phyloP scores from a whole-genome alignment of 2,888 invertebrate genomes.

The Synergus japonicus region DNA sequence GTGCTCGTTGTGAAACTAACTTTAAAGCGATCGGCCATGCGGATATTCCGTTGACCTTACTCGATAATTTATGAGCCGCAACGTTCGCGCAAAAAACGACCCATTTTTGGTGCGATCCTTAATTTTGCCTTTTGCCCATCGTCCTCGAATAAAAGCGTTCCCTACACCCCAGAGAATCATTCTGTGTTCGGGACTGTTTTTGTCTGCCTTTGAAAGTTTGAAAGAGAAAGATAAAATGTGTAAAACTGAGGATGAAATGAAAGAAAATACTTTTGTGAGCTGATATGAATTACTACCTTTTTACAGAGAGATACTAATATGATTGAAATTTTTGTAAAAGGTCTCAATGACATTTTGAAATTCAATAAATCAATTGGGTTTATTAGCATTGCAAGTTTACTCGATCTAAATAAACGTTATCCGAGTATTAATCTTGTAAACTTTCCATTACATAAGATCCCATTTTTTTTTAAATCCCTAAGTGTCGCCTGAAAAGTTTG shows the following conservation, averaged over 20 bases:
- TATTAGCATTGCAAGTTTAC: background rate
- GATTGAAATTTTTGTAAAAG: background rate
- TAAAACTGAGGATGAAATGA: constrained; percentile 28
- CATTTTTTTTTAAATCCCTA: constrained; percentile 3
- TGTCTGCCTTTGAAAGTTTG: constrained; percentile 4
- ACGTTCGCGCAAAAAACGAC: constrained; percentile 55
- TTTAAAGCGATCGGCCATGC: constrained; percentile 55
- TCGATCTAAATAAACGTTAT: background rate
- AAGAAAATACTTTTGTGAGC: background rate
- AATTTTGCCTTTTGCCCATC: constrained; percentile 48
- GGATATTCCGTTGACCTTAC: constrained; percentile 56
- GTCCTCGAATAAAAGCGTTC: constrained; percentile 45
- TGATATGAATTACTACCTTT: background rate
- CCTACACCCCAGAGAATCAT: constrained; percentile 39
- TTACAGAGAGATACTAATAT: background rate
- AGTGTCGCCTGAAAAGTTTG: constrained; percentile 26
- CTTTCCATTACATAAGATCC: background rate
- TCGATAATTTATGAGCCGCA: constrained; percentile 52
- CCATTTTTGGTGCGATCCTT: constrained; percentile 53
- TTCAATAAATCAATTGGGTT: background rate
- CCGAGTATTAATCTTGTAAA: background rate
- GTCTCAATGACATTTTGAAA: background rate
- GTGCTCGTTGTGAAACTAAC: constrained; percentile 47
- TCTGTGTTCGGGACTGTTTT: constrained; percentile 30
- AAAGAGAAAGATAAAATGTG: constrained; percentile 16